phyloP scores from a whole-genome alignment of 2,888 invertebrate genomes.

The Diadromus collaris region DNA sequence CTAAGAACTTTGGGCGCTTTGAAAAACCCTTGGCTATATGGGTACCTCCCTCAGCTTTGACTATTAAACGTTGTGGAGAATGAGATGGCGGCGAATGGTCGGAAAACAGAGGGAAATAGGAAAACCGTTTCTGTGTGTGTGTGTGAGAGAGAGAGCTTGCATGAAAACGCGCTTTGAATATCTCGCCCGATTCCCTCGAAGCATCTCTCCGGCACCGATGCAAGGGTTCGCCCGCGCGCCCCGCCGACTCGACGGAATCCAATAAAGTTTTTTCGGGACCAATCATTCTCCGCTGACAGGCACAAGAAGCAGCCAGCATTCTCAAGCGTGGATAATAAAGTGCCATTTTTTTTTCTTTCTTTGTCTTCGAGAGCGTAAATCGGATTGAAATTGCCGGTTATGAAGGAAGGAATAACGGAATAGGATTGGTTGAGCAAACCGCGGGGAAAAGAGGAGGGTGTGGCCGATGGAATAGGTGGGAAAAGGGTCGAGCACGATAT shows the following conservation, averaged over 20 bases:
- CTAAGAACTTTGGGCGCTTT: constrained; percentile 22
- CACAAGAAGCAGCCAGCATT: constrained; percentile 22
- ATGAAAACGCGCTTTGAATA: constrained; percentile 58
- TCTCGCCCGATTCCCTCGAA: constrained; percentile 30
- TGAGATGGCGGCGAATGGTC: constrained; percentile 19
- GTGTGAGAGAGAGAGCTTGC: neutral
- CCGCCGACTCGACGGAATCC: constrained; percentile 47
- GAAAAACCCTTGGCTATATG: constrained; percentile 7
- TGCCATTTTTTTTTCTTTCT: constrained; percentile 31
- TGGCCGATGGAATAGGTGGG: neutral
- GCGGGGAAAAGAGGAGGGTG: neutral
- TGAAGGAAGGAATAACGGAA: constrained; percentile 11
- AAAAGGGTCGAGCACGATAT: constrained; percentile 1
- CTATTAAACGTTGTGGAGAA: constrained; percentile 37
- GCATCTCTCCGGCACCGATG: constrained; percentile 25
- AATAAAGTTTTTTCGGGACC: constrained; percentile 56
- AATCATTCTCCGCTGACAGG: constrained; percentile 50
- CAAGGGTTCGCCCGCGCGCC: neutral
- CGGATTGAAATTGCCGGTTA: constrained; percentile 42
- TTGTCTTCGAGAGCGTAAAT: constrained; percentile 12
- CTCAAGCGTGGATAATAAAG: constrained; percentile 30
- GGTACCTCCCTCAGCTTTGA: neutral
- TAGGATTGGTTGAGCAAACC: neutral
- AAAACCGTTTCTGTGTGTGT: constrained; percentile 36
- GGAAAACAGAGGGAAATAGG: constrained; percentile 20